Percentiles rank a stretch among this genome's conserved stretches.
These are phyloP conservation scores for Hippasteria phrygiana DNA, from an alignment of 53 echinoderm and acorn worm species.

Conservation along the genomic window DNA sequence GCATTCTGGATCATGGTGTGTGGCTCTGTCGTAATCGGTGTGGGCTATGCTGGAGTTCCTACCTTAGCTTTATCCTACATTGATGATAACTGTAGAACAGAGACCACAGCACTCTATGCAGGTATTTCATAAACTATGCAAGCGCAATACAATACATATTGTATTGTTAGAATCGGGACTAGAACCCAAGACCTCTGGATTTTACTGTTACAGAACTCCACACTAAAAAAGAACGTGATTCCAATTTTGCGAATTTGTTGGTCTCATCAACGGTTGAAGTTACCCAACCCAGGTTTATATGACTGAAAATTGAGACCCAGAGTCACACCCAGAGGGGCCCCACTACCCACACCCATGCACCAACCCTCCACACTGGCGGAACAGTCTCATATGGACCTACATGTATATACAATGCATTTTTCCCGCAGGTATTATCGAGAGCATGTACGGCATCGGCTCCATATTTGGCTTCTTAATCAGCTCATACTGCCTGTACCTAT, in stretches of 20 bases:
- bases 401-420: not conserved
- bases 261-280: no score
- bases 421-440: conserved; percentile 70
- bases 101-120: conserved; percentile 73
- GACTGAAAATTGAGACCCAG: no score
- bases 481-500: conserved; percentile 53
- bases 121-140: conserved; percentile 54
- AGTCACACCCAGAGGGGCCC: no score
- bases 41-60: conserved; percentile 71
- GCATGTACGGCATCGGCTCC: conserved; percentile 77
- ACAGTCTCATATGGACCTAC: no score
- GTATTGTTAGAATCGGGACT: no score
- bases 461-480: conserved; percentile 73
- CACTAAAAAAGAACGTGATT: no score
- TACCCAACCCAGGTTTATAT: no score
- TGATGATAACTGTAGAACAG: conserved; percentile 75
- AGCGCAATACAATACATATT: not conserved
- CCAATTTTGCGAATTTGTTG: no score
- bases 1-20: conserved; percentile 66
- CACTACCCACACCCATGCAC: no score
- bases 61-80: conserved; percentile 78
- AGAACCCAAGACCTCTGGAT: not conserved
- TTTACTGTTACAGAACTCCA: no score
- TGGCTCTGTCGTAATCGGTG: conserved; percentile 60
- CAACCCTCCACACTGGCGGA: no score